These are phyloP conservation scores for Archegozetes longisetosus DNA, from an alignment of 1,140 invertebrate species.

Conservation along the genomic window DNA sequence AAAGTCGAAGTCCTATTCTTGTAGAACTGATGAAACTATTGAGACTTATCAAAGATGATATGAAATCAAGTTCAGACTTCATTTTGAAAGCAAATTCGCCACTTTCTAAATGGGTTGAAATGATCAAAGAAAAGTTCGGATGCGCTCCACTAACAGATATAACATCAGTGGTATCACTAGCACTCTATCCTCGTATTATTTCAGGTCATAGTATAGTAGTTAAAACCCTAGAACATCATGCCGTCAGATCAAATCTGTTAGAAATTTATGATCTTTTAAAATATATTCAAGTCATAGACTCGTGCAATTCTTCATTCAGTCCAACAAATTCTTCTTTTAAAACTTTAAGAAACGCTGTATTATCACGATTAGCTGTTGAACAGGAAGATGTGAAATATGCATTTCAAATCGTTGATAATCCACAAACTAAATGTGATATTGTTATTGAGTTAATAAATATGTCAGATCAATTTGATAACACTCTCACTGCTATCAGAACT, in stretches of 20 bases:
- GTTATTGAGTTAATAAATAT: neutral
- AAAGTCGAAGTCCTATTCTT: constrained; percentile 11
- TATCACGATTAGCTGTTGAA: constrained; percentile 9
- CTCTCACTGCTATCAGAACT: constrained; percentile 1
- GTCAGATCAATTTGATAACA: constrained; percentile 4
- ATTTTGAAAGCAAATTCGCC: constrained; percentile 5
- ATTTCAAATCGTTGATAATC: constrained; percentile 11
- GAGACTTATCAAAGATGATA: neutral
- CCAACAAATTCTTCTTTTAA: constrained; percentile 6
- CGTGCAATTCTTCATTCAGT: neutral
- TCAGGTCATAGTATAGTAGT: constrained; percentile 5
- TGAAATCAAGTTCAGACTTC: too few relatives aligned
- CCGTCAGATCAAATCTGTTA: neutral
- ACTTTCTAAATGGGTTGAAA: constrained; percentile 8
- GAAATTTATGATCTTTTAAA: constrained; percentile 11
- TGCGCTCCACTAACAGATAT: constrained; percentile 7
- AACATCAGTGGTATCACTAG: neutral
- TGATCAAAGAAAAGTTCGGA: constrained; percentile 4
- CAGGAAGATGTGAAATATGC: constrained; percentile 13
- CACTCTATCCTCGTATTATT: constrained; percentile 9
- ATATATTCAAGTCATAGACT: neutral
- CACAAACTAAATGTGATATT: constrained; percentile 7
- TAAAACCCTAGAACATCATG: constrained; percentile 10
- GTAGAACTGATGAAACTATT: constrained; percentile 10
- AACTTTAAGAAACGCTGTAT: constrained; percentile 8